Base-by-base conservation (phyloP, 2,113 vertebrate genomes). In the Heterotis niloticus region DNA sequence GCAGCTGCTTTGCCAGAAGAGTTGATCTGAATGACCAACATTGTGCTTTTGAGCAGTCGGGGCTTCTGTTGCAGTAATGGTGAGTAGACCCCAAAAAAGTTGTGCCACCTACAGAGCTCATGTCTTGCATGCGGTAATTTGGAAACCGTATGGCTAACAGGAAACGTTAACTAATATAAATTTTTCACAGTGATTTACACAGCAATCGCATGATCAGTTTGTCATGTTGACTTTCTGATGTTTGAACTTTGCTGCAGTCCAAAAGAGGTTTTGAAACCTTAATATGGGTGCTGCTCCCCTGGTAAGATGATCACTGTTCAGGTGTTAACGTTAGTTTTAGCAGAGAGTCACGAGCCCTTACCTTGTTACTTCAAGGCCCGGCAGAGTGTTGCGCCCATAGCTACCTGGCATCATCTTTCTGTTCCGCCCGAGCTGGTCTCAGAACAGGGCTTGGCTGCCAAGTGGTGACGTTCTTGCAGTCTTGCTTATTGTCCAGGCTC, bases 391-490 rank as follows among this genome's bases (percentile, higher is more conserved):
- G 29, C 0, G 16, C 17, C n/a, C 17, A 4, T 10, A 44, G 68
- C 68, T 34, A 18, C 18, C 0, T 11, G 11, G 17, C 68, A 29
- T 51, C 68, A n/a, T 51, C 7, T 44, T 44, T 44, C 34, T 44
- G 34, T 44, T 7, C 34, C 79, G 62, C 57, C 34, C 23, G 24
- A 79, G 18, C 70, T 16, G 34, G 16, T 59, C 75, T 51, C 23
- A 34, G 18, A 70, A 23, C 26, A 23, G 10, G 26, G 12, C 34
- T 7, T 44, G 29, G 52, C 72, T 81, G 79, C 76, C 76, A 80
- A 28, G 52, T 57, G 14, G 34, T 65, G 1, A 13, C 60, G 24
- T 62, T 78, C 52, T 52, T 51, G 28, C 44, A 23, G 52, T 23
- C 64, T n/a, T 52, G 64, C 23, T 26, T 57, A 29, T 73, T 62